Conservation (phyloP, 2,888 invertebrate genomes). For the Slavum lentiscoides region DNA sequence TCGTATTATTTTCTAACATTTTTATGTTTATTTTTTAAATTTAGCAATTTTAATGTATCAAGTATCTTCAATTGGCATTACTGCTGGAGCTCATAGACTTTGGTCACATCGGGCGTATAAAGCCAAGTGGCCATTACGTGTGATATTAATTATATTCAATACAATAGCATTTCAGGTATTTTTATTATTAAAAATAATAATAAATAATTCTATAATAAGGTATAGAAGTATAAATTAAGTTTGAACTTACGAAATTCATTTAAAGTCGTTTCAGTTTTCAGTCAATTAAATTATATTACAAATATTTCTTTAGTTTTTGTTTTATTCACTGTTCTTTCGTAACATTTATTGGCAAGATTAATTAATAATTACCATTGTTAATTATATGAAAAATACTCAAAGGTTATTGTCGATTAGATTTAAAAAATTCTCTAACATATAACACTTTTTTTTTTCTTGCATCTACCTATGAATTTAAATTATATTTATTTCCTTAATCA, state of each 20-base stretch:
- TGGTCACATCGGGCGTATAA: slow-evolving; percentile 97
- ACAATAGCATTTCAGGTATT: slow-evolving; percentile 88
- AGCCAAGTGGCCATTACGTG: slow-evolving; percentile 84
- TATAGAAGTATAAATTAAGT: background rate
- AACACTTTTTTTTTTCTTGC: no score
- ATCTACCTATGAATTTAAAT: no score
- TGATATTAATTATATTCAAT: slow-evolving; percentile 80
- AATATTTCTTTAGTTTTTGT: background rate
- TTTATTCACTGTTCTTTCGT: background rate
- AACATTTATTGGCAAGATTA: background rate
- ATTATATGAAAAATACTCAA: no score
- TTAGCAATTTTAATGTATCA: slow-evolving; percentile 76
- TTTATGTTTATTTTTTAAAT: slow-evolving; percentile 57
- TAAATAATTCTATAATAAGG: background rate
- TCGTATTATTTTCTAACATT: background rate
- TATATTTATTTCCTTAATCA: no score
- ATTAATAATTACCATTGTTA: background rate
- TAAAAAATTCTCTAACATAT: no score
- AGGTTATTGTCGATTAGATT: no score
- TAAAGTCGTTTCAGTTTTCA: background rate
- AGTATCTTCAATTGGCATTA: slow-evolving; percentile 85
- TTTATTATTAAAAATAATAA: slow-evolving; percentile 15
- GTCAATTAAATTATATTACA: background rate
- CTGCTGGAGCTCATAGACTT: slow-evolving; percentile 93
- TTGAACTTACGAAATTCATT: background rate